Evolutionary conservation across 1,140 invertebrate species (phyloP).

Genomic region (Antheraea mylitta): DNA sequence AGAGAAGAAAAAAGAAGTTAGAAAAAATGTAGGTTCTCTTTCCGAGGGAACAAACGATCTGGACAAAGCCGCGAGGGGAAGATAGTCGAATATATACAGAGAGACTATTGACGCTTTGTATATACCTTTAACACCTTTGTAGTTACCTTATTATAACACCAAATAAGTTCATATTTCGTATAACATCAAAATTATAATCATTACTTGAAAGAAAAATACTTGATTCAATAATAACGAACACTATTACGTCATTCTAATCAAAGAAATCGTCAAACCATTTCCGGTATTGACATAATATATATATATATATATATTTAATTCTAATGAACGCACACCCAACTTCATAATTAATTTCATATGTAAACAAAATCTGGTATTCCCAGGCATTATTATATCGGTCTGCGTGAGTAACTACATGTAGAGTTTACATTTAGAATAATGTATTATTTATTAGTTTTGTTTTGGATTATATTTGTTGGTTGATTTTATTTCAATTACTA

Average conservation of each 20-base stretch:
- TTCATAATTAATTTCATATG: constrained; percentile 6
- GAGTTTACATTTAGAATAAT: constrained; percentile 7
- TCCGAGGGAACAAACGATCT: no score
- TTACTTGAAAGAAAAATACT: no score
- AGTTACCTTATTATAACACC: no score
- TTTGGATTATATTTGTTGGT: background rate
- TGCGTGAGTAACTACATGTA: background rate
- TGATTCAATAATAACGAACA: background rate
- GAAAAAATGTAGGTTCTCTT: no score
- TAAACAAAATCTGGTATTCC: constrained; percentile 34
- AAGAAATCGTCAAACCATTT: constrained; percentile 1
- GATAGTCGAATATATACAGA: no score
- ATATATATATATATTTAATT: background rate
- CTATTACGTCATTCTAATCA: background rate
- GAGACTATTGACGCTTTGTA: no score
- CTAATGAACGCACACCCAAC: background rate
- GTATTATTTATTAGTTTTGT: background rate
- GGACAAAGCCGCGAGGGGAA: no score
- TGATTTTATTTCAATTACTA: no score
- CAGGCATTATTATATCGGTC: constrained; percentile 17
- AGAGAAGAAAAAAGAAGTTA: no score
- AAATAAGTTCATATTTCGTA: no score
- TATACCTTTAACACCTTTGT: no score
- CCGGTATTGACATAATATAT: background rate
- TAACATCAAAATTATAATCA: no score